Percentiles rank a stretch among this genome's conserved stretches.
phyloP scores from a whole-genome alignment of 1,140 invertebrate species.

The Drosophila ohnishii region DNA sequence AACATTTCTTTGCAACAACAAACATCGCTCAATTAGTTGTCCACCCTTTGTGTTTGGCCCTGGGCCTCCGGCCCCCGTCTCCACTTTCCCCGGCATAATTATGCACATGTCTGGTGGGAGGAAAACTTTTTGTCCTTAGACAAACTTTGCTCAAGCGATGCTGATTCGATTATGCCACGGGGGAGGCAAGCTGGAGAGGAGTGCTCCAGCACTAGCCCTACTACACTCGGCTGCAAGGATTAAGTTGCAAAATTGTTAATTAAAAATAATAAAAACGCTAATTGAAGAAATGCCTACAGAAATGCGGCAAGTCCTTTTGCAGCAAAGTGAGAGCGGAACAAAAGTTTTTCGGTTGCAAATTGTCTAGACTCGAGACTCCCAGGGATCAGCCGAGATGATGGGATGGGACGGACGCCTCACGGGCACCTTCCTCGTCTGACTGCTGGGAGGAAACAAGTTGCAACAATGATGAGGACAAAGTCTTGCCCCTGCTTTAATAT shows the following conservation, averaged over 20 bases:
- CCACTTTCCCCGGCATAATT: conserved; percentile 57
- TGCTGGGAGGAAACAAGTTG: conserved; percentile 41
- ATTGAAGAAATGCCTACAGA: conserved; percentile 76
- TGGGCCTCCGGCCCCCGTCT: background rate
- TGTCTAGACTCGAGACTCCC: conserved; percentile 51
- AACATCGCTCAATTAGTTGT: conserved; percentile 56
- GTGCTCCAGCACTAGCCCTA: conserved; percentile 37
- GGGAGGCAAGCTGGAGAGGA: conserved; percentile 25
- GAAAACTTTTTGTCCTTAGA: conserved; percentile 62
- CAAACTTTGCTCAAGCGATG: conserved; percentile 66
- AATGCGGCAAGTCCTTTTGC: conserved; percentile 18
- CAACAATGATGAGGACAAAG: conserved; percentile 49
- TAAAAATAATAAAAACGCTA: conserved; percentile 81
- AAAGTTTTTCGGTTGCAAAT: conserved; percentile 60
- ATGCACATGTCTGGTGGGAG: conserved; percentile 70
- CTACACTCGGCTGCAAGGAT: conserved; percentile 52
- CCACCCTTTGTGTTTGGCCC: conserved; percentile 53
- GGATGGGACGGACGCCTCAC: conserved; percentile 27
- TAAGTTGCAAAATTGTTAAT: conserved; percentile 81
- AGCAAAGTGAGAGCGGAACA: conserved; percentile 13
- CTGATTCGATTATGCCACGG: conserved; percentile 74
- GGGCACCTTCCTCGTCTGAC: conserved; percentile 42
- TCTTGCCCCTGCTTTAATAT: conserved; percentile 65
- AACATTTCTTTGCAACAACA: conserved; percentile 59
- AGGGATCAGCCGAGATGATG: conserved; percentile 10